Conservation (phyloP, 2,797 vertebrate species). For the Fistularia commersonii region DNA sequence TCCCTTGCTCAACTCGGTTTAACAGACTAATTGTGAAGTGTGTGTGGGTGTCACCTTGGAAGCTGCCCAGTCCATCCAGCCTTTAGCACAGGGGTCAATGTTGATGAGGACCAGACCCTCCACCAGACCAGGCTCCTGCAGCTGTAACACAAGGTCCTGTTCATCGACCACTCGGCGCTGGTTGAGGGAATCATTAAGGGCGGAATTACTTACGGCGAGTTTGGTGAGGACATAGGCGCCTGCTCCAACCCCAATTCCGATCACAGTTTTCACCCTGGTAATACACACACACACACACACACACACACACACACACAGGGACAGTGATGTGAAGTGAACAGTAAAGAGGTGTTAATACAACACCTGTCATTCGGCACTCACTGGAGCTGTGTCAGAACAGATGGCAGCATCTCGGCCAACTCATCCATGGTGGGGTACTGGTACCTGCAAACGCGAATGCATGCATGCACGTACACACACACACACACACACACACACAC, state of each 20-base stretch:
- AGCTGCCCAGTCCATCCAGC: constrained; percentile 96
- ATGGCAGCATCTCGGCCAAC: constrained; percentile 88
- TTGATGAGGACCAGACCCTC: constrained; percentile 94
- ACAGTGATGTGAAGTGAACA: no score
- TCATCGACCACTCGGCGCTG: no score
- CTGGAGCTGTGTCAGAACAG: constrained; percentile 87
- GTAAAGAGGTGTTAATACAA: no score
- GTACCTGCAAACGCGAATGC: constrained; percentile 71
- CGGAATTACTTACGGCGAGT: constrained; percentile 85
- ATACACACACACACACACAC: constrained; percentile 11
- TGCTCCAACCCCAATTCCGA: constrained; percentile 92
- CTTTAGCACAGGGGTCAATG: constrained; percentile 91
- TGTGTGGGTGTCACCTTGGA: constrained; percentile 79
- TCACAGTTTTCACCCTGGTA: constrained; percentile 74
- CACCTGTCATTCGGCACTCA: constrained; percentile 47
- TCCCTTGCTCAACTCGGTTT: no score
- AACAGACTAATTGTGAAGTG: not conserved
- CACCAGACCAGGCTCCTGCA: constrained; percentile 84
- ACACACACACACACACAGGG: constrained; percentile 4
- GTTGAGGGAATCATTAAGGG: no score
- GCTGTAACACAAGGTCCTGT: constrained; percentile 74
- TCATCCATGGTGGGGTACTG: constrained; percentile 93
- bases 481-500: constrained; percentile 3
- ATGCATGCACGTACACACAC: constrained; percentile 4
- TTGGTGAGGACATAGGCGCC: constrained; percentile 89